A percentile compares a stretch with the other conserved stretches of the same genome.
phyloP scores from a whole-genome alignment of 2,888 invertebrate genomes.

The Cordylochernes scorpioides region DNA sequence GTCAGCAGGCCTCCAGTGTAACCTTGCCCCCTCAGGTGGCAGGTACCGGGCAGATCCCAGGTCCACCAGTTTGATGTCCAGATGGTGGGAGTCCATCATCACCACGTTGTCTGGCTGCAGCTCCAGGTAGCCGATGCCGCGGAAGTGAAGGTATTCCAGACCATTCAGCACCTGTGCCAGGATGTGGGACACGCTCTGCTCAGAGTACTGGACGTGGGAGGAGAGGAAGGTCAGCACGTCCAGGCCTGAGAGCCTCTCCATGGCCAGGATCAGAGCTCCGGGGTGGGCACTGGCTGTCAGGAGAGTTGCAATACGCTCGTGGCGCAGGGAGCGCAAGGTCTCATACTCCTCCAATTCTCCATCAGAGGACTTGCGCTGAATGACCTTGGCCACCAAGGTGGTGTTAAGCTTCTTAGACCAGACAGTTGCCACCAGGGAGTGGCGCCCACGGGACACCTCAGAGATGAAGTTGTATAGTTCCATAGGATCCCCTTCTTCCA shows the following conservation, averaged over 20 bases:
- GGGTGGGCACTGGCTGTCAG: constrained; percentile 18
- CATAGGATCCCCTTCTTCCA: constrained; percentile 34
- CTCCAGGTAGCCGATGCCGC: constrained; percentile 62
- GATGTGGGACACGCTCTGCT: constrained; percentile 65
- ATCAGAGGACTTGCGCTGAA: constrained; percentile 21
- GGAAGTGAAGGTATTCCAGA: constrained; percentile 79
- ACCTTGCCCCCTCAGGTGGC: constrained; percentile 41
- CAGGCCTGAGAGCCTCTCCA: constrained; percentile 43
- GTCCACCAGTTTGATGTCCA: constrained; percentile 55
- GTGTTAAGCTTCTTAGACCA: constrained; percentile 43
- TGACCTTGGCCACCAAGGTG: constrained; percentile 58
- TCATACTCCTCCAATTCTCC: constrained; percentile 46
- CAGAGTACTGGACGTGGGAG: constrained; percentile 63
- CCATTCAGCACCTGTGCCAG: constrained; percentile 60
- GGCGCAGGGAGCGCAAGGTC: constrained; percentile 46
- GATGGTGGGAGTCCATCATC: constrained; percentile 37
- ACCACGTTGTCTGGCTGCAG: constrained; percentile 84
- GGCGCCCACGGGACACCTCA: constrained; percentile 52
- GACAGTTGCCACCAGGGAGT: constrained; percentile 51
- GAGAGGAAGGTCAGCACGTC: constrained; percentile 67
- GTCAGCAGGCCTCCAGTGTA: too few relatives aligned
- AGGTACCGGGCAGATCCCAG: constrained; percentile 62
- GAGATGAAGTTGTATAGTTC: constrained; percentile 59
- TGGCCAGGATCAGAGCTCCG: constrained; percentile 16
- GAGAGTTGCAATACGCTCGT: constrained; percentile 48